phyloP scores from a whole-genome alignment of 1,140 invertebrate genomes.

The Heliothis subflexa region DNA sequence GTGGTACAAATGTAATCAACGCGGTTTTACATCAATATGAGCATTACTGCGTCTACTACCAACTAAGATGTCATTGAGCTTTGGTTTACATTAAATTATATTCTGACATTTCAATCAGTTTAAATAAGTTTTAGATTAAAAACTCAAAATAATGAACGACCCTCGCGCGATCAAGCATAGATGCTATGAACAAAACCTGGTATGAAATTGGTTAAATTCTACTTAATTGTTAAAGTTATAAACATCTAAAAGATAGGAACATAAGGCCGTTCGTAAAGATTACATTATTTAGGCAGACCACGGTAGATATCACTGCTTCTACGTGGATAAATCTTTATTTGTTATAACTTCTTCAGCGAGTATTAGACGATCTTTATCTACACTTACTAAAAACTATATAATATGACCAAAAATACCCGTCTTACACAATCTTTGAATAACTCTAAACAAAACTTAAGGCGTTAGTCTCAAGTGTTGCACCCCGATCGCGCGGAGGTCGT shows the following conservation, averaged over 20 bases:
- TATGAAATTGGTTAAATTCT: constrained; percentile 24
- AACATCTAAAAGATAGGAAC: constrained; percentile 42
- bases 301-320: neutral
- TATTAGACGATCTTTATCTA: constrained; percentile 39
- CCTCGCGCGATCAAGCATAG: constrained; percentile 19
- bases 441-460: constrained; percentile 31
- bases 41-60: constrained; percentile 48
- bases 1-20: constrained; percentile 71
- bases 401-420: constrained; percentile 42
- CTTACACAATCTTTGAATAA: constrained; percentile 41
- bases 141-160: constrained; percentile 2
- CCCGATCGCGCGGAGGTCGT: constrained; percentile 18
- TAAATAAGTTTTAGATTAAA: constrained; percentile 35
- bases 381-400: constrained; percentile 35
- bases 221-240: constrained; percentile 33
- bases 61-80: constrained; percentile 66
- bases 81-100: constrained; percentile 62
- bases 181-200: constrained; percentile 17
- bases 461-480: neutral
- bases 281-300: constrained; percentile 29
- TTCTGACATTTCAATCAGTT: constrained; percentile 23
- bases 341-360: constrained; percentile 27
- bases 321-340: constrained; percentile 18
- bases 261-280: constrained; percentile 37
- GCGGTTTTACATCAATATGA: constrained; percentile 55